A percentile compares a stretch with the other conserved stretches of the same genome.
Evolutionary conservation across 2,888 invertebrate genomes (phyloP).

Genomic region (Sarcophaga carnaria): DNA sequence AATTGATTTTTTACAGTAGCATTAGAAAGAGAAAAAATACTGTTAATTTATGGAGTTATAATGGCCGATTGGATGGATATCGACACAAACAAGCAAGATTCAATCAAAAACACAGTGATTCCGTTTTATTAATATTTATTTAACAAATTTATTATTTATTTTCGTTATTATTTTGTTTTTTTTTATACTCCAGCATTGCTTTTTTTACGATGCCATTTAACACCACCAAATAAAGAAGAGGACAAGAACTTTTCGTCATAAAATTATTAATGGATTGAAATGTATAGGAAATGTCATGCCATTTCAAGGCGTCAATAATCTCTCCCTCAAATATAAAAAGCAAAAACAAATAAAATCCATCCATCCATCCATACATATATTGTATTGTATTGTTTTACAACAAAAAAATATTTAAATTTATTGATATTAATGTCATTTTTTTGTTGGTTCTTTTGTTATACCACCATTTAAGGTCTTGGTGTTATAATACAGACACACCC

Average conservation of each 20-base stretch:
- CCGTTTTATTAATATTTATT: conserved; percentile 43
- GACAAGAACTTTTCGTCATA: conserved; percentile 20
- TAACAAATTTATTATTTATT: conserved; percentile 43
- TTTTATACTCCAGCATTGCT: neutral
- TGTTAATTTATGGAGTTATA: conserved; percentile 32
- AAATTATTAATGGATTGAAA: conserved; percentile 46
- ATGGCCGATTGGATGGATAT: conserved; percentile 20
- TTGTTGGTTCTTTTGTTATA: no score
- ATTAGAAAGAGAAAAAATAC: conserved; percentile 2
- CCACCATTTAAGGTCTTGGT: no score
- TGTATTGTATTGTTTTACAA: no score
- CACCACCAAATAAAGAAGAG: conserved; percentile 7
- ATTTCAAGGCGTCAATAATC: conserved; percentile 46
- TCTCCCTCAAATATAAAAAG: neutral
- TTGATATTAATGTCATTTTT: conserved; percentile 6
- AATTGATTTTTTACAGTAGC: conserved; percentile 60
- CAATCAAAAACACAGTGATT: conserved; percentile 28
- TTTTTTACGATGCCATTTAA: conserved; percentile 30
- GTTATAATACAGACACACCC: no score
- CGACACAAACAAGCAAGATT: conserved; percentile 27
- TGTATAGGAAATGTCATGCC: conserved; percentile 31
- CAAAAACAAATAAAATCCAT: no score
- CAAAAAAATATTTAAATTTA: conserved; percentile 6
- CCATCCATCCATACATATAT: no score
- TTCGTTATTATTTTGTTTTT: neutral